A percentile compares a stretch with the other conserved stretches of the same genome.
phyloP scores from a whole-genome alignment of 2,113 vertebrate genomes.

The Sorex fumeus region DNA sequence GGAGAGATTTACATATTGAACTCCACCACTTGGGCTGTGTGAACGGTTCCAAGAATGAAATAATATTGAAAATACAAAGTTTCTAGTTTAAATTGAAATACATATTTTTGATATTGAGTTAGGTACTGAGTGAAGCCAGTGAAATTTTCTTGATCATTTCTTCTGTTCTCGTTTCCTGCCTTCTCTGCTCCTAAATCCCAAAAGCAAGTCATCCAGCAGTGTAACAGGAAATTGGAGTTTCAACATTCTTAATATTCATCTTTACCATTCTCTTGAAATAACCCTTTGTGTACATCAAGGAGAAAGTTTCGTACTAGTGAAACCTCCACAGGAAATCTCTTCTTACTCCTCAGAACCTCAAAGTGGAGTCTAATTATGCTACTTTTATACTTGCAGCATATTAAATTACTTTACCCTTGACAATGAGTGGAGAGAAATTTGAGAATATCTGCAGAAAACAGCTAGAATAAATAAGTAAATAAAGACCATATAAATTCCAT shows the following conservation, averaged over 20 bases:
- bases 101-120: constrained; percentile 51
- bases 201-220: constrained; percentile 46
- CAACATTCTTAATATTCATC: background rate
- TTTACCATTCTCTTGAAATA: constrained; percentile 7
- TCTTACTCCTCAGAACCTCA: constrained; percentile 64
- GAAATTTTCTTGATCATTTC: constrained; percentile 31
- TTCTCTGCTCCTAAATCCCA: constrained; percentile 51
- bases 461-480: constrained; percentile 71
- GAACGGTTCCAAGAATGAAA: constrained; percentile 56
- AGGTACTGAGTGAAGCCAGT: constrained; percentile 41
- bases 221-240: background rate
- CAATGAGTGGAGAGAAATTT: constrained; percentile 62
- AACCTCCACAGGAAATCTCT: constrained; percentile 60
- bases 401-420: constrained; percentile 68
- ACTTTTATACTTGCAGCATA: constrained; percentile 65
- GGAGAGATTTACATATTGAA: constrained; percentile 34
- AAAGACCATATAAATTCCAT: constrained; percentile 56
- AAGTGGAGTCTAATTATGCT: constrained; percentile 64
- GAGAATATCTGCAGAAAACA: constrained; percentile 78
- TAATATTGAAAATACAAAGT: constrained; percentile 54
- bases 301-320: constrained; percentile 53
- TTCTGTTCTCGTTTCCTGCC: constrained; percentile 33
- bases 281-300: constrained; percentile 7
- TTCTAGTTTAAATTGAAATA: constrained; percentile 60
- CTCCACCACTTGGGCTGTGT: background rate